phyloP scores from a whole-genome alignment of 2,888 invertebrate species.

The Mythimna loreyi region DNA sequence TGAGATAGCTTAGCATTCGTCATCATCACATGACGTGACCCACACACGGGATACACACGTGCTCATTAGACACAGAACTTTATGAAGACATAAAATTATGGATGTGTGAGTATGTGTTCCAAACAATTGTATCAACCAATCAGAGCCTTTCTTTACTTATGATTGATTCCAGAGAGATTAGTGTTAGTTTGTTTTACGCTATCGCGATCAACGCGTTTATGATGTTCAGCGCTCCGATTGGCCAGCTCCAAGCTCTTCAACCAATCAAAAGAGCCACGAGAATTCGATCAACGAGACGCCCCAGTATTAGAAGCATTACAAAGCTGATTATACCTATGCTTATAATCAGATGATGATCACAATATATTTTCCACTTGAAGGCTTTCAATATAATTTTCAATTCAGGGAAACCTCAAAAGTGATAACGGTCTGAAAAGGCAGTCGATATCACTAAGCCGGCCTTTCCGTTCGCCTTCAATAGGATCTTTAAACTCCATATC shows the following conservation, averaged over 20 bases:
- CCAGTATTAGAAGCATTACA: no score
- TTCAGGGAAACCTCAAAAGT: conserved; percentile 8
- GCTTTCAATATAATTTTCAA: conserved; percentile 10
- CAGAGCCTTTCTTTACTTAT: neutral
- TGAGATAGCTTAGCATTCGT: conserved; percentile 71
- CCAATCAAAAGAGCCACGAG: no score
- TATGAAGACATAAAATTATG: neutral
- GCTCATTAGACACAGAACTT: conserved; percentile 4
- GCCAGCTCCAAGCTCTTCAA: no score
- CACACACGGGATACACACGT: conserved; percentile 59
- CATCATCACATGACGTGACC: conserved; percentile 70
- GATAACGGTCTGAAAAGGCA: conserved; percentile 39
- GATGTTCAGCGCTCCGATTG: no score
- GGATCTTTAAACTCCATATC: conserved; percentile 48
- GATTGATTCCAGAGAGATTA: no score
- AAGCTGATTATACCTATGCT: neutral
- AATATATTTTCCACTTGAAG: neutral
- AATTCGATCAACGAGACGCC: no score
- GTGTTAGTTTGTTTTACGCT: no score
- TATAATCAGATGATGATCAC: neutral
- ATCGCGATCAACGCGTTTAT: no score
- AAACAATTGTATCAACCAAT: neutral
- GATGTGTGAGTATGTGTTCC: neutral
- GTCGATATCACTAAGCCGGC: conserved; percentile 17
- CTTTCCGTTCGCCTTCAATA: conserved; percentile 37